A percentile compares a stretch with the other conserved stretches of the same genome.
Evolutionary conservation across 2,888 invertebrate genomes (phyloP).

Genomic region (Metopia argyrocephala): DNA sequence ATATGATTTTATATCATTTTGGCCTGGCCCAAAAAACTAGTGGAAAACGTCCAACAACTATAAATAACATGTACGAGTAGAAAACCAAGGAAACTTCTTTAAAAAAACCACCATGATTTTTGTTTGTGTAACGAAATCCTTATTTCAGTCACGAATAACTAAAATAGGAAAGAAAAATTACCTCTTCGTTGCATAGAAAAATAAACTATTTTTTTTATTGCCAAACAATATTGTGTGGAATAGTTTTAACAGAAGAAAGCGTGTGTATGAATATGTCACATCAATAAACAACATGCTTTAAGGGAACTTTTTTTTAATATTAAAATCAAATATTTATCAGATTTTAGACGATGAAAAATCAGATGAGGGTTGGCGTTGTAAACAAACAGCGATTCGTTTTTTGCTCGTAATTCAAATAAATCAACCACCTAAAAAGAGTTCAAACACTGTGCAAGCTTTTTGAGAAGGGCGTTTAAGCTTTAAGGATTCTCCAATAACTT

Average conservation of each 20-base stretch:
- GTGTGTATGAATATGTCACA: neutral
- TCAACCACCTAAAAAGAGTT: neutral
- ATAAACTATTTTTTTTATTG: neutral
- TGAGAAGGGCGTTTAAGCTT: conserved; percentile 41
- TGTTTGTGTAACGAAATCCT: conserved; percentile 3
- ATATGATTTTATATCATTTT: neutral
- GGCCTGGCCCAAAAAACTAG: neutral
- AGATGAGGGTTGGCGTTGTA: neutral
- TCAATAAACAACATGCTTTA: neutral
- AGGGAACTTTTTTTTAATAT: conserved; percentile 15
- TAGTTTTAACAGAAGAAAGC: neutral
- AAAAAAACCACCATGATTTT: neutral
- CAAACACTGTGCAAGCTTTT: conserved; percentile 18
- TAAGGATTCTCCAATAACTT: neutral
- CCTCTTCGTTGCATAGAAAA: neutral
- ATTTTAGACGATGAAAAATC: neutral
- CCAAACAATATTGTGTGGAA: neutral
- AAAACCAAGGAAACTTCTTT: neutral
- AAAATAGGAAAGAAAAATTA: neutral
- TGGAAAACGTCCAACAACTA: neutral
- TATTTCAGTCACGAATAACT: conserved; percentile 3
- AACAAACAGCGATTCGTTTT: neutral
- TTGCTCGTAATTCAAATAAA: neutral
- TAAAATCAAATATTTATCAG: conserved; percentile 31
- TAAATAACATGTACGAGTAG: neutral